Base-by-base conservation (phyloP, 1,140 invertebrate species). In the Campoletis sonorensis region DNA sequence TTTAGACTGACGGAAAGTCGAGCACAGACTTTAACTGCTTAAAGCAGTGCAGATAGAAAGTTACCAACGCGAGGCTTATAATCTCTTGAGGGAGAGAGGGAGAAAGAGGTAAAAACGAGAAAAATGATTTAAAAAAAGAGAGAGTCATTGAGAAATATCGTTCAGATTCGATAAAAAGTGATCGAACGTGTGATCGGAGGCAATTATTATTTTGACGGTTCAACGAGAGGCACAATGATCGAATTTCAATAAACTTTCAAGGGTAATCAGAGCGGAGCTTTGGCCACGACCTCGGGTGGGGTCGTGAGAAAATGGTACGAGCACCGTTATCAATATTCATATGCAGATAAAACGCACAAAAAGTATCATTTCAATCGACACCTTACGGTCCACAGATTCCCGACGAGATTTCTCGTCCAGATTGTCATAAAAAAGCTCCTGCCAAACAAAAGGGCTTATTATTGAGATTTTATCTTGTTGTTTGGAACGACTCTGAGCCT, bases 221-320 rank as follows among this genome's bases (percentile, higher is more conserved):
- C 8, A 58, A n/a, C 54, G 11, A 18, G 54, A 58, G 18, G 54
- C 18, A 58, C 54, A n/a, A 58, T 58, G 2, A 58, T 58, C 4
- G 54, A 23, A 58, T 58, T 58, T 21, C 54, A 23, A n/a, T 71
- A 16, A 71, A 73, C 23, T 73, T 21, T 73, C 71, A 73, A 73
- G 37, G 71, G 18, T 23, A 73, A 73, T 73, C 37, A 40, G 71
- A 45, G 40, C 71, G 40, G 45, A 45, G 21, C 40, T 49, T 45
- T 10, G 71, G 18, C 71, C 71, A 40, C 71, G 71, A 73, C 71
- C 71, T 73, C 71, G 71, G 71, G 71, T 15, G 37, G 71, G 71
- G 71, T 73, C 71, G 71, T 73, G 71, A 40, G 71, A 73, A 18
- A 73, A 51, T 10, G 40, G 51, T 73, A 73, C 21, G 16, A 73